Conservation (phyloP, 2,888 invertebrate genomes). For the Cephus pygmeus region DNA sequence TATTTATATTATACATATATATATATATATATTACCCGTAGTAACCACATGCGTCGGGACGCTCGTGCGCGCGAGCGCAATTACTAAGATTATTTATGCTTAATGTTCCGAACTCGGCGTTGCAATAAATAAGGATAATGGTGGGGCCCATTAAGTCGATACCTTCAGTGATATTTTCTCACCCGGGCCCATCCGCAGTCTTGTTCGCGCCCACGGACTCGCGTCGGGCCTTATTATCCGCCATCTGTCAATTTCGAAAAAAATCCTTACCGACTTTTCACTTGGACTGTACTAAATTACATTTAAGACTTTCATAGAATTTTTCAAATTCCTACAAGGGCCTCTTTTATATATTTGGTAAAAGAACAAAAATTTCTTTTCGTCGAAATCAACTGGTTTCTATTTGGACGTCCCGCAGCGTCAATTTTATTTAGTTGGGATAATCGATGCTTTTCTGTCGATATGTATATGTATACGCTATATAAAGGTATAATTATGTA, state of each 20-base stretch:
- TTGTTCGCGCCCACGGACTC: conserved; percentile 56
- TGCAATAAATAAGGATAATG: conserved; percentile 59
- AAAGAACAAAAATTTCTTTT: neutral
- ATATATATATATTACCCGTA: neutral
- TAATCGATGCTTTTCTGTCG: neutral
- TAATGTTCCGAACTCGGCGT: conserved; percentile 46
- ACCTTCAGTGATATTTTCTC: conserved; percentile 62
- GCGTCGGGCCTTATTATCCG: conserved; percentile 44
- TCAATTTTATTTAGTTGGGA: neutral
- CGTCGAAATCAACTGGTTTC: neutral
- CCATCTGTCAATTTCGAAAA: conserved; percentile 49
- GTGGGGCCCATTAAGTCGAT: conserved; percentile 58
- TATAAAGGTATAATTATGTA: neutral
- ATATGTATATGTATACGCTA: neutral
- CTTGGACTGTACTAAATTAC: neutral
- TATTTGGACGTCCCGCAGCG: neutral
- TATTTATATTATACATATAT: too few relatives aligned
- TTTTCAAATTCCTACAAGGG: neutral
- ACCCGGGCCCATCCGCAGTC: conserved; percentile 52
- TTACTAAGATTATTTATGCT: conserved; percentile 54
- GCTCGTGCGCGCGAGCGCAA: conserved; percentile 33
- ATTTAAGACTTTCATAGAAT: neutral
- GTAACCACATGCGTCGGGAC: neutral
- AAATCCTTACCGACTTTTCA: neutral
- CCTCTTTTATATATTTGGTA: neutral